Percentiles rank a stretch among this genome's conserved stretches.
These are phyloP conservation scores for Labia minor DNA, from an alignment of 2,888 invertebrate species.

Conservation along the genomic window DNA sequence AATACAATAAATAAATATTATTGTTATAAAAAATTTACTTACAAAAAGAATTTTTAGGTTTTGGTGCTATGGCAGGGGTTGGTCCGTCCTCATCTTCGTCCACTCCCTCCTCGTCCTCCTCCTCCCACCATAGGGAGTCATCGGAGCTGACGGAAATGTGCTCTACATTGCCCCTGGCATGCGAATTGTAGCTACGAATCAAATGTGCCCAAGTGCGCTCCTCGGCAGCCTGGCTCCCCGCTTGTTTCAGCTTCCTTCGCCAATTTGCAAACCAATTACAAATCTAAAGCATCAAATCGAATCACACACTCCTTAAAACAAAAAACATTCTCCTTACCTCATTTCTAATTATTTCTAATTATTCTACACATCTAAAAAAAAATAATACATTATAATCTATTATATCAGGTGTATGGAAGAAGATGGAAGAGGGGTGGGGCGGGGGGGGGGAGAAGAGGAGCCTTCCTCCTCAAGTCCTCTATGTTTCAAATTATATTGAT, in stretches of 20 bases:
- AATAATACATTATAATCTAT: too few relatives aligned
- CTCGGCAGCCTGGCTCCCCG: constrained; percentile 54
- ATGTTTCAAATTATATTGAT: too few relatives aligned
- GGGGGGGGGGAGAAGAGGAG: too few relatives aligned
- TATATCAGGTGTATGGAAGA: too few relatives aligned
- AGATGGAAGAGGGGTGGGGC: too few relatives aligned
- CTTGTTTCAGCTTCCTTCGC: constrained; percentile 66
- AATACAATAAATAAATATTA: too few relatives aligned
- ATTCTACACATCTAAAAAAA: too few relatives aligned
- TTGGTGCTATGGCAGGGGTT: constrained; percentile 16
- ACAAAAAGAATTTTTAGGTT: constrained; percentile 17
- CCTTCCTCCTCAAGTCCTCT: too few relatives aligned
- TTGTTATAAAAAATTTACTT: too few relatives aligned
- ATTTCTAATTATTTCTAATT: not conserved
- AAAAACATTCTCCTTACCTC: not conserved
- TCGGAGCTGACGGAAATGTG: constrained; percentile 69
- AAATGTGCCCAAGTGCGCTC: constrained; percentile 64
- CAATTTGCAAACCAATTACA: constrained; percentile 79
- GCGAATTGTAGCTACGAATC: constrained; percentile 58
- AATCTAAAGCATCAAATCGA: constrained; percentile 40
- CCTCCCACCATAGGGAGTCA: constrained; percentile 68
- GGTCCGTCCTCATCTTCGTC: constrained; percentile 26
- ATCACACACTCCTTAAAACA: not conserved
- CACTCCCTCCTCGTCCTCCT: constrained; percentile 34
- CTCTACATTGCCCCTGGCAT: constrained; percentile 66